Evolutionary conservation across 2,113 vertebrate genomes (phyloP).

Genomic region (Agelaius tricolor): DNA sequence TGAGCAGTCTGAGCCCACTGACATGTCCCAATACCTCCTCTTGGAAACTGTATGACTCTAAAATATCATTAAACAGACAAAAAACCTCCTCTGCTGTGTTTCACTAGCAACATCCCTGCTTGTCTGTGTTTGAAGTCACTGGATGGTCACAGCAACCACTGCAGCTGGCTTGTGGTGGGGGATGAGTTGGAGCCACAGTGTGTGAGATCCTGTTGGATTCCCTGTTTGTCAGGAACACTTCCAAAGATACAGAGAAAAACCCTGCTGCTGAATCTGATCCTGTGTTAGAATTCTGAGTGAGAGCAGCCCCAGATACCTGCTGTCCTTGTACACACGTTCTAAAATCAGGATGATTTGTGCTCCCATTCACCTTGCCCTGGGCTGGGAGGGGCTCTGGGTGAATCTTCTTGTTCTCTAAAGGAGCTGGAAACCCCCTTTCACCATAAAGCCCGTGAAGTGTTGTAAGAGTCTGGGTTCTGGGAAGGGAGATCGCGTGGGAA

Average conservation of each 20-base stretch:
- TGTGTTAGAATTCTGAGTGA: not conserved
- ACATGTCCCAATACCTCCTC: not conserved
- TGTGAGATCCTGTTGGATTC: not conserved
- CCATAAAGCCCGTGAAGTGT: not conserved
- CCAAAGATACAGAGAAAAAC: not conserved
- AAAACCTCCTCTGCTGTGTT: not conserved
- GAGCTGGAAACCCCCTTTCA: not conserved
- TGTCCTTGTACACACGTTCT: accelerated
- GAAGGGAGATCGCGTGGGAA: not conserved
- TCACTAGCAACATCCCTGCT: not conserved
- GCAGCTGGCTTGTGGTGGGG: accelerated
- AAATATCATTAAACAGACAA: conserved; percentile 41
- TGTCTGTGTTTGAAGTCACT: not conserved
- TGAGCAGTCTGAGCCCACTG: not conserved
- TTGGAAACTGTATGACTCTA: not conserved
- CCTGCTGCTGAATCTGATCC: not conserved
- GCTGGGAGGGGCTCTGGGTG: not conserved
- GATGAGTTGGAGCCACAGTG: accelerated
- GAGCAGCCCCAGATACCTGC: accelerated
- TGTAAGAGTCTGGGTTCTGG: not conserved
- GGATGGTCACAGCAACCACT: accelerated
- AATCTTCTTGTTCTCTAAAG: accelerated
- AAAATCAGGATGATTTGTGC: not conserved
- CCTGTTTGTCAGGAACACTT: accelerated
- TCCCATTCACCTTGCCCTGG: accelerated